Base-by-base conservation (phyloP, 2,797 vertebrate species). In the Meda fulgida region DNA sequence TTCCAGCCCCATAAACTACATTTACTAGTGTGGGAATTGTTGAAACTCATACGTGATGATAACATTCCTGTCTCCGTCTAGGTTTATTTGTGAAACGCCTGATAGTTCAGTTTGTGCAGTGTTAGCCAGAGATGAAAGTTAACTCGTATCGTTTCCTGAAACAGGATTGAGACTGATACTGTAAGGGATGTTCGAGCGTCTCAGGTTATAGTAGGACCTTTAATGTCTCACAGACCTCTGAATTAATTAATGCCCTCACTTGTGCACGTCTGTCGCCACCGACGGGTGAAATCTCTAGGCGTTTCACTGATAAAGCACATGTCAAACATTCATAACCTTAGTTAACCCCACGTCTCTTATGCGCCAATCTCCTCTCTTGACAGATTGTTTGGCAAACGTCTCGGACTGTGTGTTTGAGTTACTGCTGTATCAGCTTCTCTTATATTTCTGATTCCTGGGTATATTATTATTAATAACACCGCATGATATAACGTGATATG, bases 321-420 rank as follows among this genome's bases (percentile, higher is more conserved):
- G 60, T 66, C 77, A 79, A 66, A 66, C 40, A 66, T 79, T 79
- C 26, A 66, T 19, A 66, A 16, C 40, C 26, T 79, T 23, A 48
- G 60, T 46, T 48, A 66, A 46, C 58, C 58, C 10, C 58, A 46
- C 1, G 5, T 13, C 26, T 31, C 26, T 60, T 53, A 21, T 4
- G 29, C 0, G 6, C 60, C 60, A 63, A 14, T 77, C 34, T 40
- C 34, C 36, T 58, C 36, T 40, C 34, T 1, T 0, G 34, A 77
- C 34, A 18, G 75, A 67, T 67, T 1, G 26, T 29, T 67, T 36
- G 7, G 3, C 7, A 21, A 36, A 21, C 29, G 9, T 10, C 31
- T 69, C 34, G 1, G 66, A 21, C 34, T 46, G 1, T 63, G n/a
- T 0, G 29, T 75, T 53, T 75, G 53, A 26, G 21, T 58, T 55